Evolutionary conservation across 2,797 vertebrate species (phyloP).

Genomic region (Eidolon dupreanum): DNA sequence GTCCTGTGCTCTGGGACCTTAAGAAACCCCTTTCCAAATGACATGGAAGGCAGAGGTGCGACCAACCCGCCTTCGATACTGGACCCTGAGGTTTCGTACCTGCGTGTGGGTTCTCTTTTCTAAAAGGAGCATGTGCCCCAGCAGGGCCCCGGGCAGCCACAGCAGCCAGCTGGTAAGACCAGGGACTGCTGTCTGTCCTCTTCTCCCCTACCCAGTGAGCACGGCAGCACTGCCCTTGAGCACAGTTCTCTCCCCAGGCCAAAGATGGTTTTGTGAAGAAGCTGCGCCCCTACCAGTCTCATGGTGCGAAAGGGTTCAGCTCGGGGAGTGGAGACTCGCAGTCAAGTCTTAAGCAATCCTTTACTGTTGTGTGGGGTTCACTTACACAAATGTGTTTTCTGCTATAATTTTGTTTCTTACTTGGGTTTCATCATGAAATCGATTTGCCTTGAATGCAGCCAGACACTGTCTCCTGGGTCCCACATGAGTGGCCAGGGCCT

Average conservation of each 20-base stretch:
- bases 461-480: slow-evolving; percentile 68
- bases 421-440: slow-evolving; percentile 73
- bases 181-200: background rate
- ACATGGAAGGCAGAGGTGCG: background rate
- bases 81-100: background rate
- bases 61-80: background rate
- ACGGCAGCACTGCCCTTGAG: slow-evolving; percentile 59
- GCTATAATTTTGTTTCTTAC: slow-evolving; percentile 71
- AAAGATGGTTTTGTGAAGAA: slow-evolving; percentile 72
- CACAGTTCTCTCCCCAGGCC: slow-evolving; percentile 77
- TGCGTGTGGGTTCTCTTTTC: background rate
- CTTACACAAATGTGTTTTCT: slow-evolving; percentile 68
- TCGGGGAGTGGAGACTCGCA: slow-evolving; percentile 81
- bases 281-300: slow-evolving; percentile 74
- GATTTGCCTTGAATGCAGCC: slow-evolving; percentile 65
- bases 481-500: slow-evolving; percentile 76
- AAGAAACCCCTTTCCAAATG: background rate
- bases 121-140: background rate
- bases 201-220: background rate
- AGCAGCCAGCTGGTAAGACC: background rate
- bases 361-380: slow-evolving; percentile 75
- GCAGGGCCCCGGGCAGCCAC: slow-evolving; percentile 5
- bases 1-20: slow-evolving; percentile 31
- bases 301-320: slow-evolving; percentile 79
- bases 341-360: slow-evolving; percentile 83